Conservation (phyloP, 2,113 vertebrate species). For the Chlamydotis undulata region DNA sequence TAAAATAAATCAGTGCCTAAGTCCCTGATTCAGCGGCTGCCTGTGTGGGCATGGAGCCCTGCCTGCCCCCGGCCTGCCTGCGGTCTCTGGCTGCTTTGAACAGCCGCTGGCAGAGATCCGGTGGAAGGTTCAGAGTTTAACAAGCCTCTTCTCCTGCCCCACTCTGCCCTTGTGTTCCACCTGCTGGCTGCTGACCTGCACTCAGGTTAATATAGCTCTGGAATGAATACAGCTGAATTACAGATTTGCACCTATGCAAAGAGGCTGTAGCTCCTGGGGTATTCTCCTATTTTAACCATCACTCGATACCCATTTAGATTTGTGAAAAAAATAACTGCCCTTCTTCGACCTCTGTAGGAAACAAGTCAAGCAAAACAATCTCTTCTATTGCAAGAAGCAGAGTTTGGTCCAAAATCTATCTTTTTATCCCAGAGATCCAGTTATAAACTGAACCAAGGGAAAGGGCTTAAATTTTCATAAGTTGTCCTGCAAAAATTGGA, state of each 20-base stretch:
- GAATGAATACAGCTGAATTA: background rate
- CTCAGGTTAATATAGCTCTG: background rate
- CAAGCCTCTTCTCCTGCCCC: background rate
- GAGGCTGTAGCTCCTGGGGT: background rate
- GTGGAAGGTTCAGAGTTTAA: background rate
- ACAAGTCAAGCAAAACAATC: background rate
- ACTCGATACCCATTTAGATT: background rate
- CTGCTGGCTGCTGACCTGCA: background rate
- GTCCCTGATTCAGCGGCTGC: background rate
- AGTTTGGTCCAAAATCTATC: background rate
- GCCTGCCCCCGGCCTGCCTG: background rate
- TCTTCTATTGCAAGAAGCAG: background rate
- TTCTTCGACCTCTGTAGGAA: background rate
- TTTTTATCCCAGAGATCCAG: background rate
- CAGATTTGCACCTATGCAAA: constrained; percentile 24
- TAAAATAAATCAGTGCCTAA: background rate
- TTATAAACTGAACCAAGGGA: background rate
- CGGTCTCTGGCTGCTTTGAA: background rate
- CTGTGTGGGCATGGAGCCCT: rapidly evolving
- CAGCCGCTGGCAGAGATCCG: background rate
- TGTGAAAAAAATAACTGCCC: background rate
- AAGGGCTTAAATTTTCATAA: background rate
- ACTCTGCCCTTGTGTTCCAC: background rate
- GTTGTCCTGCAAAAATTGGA: background rate
- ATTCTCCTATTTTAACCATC: constrained; percentile 14